phyloP scores from a whole-genome alignment of 2,113 vertebrate genomes.

The Anhinga rufa region DNA sequence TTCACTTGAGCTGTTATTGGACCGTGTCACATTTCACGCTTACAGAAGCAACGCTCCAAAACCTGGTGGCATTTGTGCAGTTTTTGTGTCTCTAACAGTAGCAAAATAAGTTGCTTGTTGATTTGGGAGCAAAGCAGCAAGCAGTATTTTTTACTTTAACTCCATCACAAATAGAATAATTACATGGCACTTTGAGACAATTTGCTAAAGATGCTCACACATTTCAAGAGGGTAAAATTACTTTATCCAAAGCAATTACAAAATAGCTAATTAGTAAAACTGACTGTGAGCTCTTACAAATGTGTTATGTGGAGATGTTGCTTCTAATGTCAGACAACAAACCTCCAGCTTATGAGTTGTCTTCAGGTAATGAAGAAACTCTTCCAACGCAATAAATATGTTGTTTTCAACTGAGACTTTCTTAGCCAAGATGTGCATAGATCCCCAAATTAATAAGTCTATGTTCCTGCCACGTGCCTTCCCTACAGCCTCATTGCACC shows the following conservation, averaged over 20 bases:
- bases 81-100: neutral
- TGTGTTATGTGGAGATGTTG: constrained; percentile 51
- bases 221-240: constrained; percentile 61
- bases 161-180: constrained; percentile 59
- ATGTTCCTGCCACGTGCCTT: neutral
- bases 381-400: neutral
- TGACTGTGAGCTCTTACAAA: constrained; percentile 54
- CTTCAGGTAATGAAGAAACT: constrained; percentile 50
- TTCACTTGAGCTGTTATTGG: neutral
- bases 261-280: constrained; percentile 69
- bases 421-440: neutral
- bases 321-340: constrained; percentile 41
- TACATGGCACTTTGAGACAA: constrained; percentile 60
- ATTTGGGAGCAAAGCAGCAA: constrained; percentile 27
- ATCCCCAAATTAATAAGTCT: neutral
- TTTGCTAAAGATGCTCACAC: constrained; percentile 54
- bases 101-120: constrained; percentile 20
- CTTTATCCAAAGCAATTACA: constrained; percentile 65
- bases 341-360: constrained; percentile 33
- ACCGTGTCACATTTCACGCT: neutral
- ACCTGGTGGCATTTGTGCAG: neutral
- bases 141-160: constrained; percentile 24
- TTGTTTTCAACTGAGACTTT: neutral
- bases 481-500: neutral
- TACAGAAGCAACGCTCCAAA: neutral